Percentiles rank a stretch among this genome's conserved stretches.
These are phyloP conservation scores for Tinea pellionella DNA, from an alignment of 2,888 invertebrate genomes.

Conservation along the genomic window DNA sequence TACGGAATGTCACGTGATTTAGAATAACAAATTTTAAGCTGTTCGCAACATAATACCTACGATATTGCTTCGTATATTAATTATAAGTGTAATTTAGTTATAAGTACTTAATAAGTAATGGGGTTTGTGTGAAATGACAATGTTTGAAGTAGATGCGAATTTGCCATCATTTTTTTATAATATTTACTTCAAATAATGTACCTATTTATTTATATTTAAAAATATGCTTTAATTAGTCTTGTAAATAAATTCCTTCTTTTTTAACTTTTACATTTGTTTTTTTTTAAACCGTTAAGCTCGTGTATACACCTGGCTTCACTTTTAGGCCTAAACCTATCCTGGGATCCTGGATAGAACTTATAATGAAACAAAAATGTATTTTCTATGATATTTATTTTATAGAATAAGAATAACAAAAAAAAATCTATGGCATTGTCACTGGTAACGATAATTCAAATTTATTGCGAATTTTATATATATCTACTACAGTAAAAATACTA, in stretches of 20 bases:
- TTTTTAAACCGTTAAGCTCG: too few relatives aligned
- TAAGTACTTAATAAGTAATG: slow-evolving; percentile 15
- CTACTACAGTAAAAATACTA: too few relatives aligned
- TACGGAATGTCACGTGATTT: too few relatives aligned
- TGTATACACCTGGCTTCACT: too few relatives aligned
- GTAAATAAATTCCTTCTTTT: not conserved
- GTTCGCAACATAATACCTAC: too few relatives aligned
- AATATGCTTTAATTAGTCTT: not conserved
- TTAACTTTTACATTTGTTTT: too few relatives aligned
- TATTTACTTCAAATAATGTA: slow-evolving; percentile 1
- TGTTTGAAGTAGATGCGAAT: slow-evolving; percentile 14
- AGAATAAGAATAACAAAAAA: slow-evolving; percentile 22
- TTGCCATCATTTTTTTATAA: too few relatives aligned
- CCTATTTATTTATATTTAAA: not conserved
- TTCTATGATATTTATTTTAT: slow-evolving; percentile 12
- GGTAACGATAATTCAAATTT: slow-evolving; percentile 41
- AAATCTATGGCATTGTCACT: slow-evolving; percentile 65
- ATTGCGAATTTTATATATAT: not conserved
- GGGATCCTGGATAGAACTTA: too few relatives aligned
- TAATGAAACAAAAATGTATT: not conserved
- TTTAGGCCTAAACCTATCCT: too few relatives aligned
- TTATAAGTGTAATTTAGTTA: too few relatives aligned
- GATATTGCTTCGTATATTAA: too few relatives aligned
- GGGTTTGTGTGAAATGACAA: slow-evolving; percentile 17
- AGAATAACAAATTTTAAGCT: too few relatives aligned